Conservation (phyloP, 2,113 vertebrate genomes). For the Morphnarchus princeps region DNA sequence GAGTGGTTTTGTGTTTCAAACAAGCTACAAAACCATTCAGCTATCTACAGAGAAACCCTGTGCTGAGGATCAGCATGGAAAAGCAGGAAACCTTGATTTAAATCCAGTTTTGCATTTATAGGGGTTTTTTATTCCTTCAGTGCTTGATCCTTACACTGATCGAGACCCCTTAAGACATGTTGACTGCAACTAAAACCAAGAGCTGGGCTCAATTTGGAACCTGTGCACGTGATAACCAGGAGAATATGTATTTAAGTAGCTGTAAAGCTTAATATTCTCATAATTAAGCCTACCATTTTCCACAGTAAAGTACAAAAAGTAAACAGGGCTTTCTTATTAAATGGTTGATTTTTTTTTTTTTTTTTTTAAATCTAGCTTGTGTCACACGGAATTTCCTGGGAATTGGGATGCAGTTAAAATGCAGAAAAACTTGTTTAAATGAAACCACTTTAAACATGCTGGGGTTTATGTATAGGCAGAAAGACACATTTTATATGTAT, state of each 20-base stretch:
- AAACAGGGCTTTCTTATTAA: neutral
- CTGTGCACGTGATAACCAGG: fast-evolving
- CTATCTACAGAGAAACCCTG: neutral
- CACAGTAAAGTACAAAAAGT: neutral
- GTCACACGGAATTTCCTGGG: neutral
- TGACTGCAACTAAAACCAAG: neutral
- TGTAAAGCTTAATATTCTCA: neutral
- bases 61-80: neutral
- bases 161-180: neutral
- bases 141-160: neutral
- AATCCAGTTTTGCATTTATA: neutral
- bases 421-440: neutral
- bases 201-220: neutral
- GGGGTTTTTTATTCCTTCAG: neutral
- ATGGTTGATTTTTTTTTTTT: no score
- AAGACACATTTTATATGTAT: fast-evolving
- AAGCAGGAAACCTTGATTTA: neutral
- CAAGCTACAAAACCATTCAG: neutral
- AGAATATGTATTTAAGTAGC: neutral
- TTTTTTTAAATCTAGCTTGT: neutral
- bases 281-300: neutral
- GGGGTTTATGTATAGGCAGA: neutral
- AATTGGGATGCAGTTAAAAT: neutral
- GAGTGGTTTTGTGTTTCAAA: neutral
- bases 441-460: neutral